A percentile compares a stretch with the other conserved stretches of the same genome.
Evolutionary conservation across 1,140 invertebrate genomes (phyloP).

Genomic region (Nylanderia fulva): DNA sequence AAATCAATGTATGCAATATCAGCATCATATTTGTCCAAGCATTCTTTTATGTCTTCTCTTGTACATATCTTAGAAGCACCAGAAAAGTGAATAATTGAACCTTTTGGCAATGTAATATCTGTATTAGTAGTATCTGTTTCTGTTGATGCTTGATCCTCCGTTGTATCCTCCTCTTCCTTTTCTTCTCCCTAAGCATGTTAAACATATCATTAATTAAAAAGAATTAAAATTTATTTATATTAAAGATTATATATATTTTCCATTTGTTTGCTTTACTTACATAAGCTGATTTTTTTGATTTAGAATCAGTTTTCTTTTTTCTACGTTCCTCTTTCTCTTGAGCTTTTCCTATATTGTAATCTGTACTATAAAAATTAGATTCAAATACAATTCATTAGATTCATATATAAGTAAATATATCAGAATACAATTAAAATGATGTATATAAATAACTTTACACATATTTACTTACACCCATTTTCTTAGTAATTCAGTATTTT

Average conservation of each 20-base stretch:
- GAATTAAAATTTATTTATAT: background rate
- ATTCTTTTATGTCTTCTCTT: slow-evolving; percentile 90
- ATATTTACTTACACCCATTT: slow-evolving; percentile 89
- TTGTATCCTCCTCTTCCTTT: slow-evolving; percentile 73
- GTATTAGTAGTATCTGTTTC: slow-evolving; percentile 74
- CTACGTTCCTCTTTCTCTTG: slow-evolving; percentile 88
- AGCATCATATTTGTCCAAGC: slow-evolving; percentile 87
- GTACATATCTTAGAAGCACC: slow-evolving; percentile 88
- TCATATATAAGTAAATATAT: background rate
- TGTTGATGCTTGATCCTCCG: slow-evolving; percentile 47
- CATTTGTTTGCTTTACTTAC: slow-evolving; percentile 69
- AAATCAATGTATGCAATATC: slow-evolving; percentile 92
- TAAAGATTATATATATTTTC: slow-evolving; percentile 6
- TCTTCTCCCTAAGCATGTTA: slow-evolving; percentile 63
- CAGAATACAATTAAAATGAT: background rate
- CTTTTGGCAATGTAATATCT: slow-evolving; percentile 87
- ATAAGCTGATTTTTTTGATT: slow-evolving; percentile 68
- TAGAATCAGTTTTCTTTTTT: slow-evolving; percentile 86
- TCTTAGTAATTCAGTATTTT: slow-evolving; percentile 89
- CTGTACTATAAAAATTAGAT: slow-evolving; percentile 82
- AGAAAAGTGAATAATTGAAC: slow-evolving; percentile 89
- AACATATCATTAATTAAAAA: slow-evolving; percentile 36
- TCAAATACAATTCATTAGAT: too few species aligned
- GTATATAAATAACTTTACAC: background rate
- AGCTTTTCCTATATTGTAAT: slow-evolving; percentile 91